Evolutionary conservation across 2,888 invertebrate species (phyloP).

Genomic region (Abscondita cerata): DNA sequence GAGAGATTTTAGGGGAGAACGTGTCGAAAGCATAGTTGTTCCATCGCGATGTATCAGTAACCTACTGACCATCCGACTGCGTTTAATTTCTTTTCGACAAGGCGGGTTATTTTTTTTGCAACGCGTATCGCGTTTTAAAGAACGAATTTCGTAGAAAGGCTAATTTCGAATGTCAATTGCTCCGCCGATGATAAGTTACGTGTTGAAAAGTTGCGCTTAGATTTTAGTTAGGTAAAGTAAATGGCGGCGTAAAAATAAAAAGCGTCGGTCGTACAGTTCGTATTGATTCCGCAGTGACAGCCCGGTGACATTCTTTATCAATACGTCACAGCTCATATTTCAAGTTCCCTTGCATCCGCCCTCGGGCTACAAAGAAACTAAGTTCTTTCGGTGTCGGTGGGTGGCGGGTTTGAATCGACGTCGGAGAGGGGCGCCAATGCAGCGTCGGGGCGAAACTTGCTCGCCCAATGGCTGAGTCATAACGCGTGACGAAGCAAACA

Average conservation of each 20-base stretch:
- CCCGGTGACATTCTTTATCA: conserved; percentile 74
- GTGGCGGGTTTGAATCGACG: conserved; percentile 46
- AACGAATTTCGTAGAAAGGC: not conserved
- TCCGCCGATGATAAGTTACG: not conserved
- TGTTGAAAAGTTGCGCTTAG: not conserved
- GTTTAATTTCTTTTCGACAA: conserved; percentile 24
- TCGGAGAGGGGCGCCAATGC: conserved; percentile 53
- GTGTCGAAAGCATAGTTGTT: conserved; percentile 38
- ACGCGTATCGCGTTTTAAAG: too few relatives aligned
- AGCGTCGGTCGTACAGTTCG: conserved; percentile 50
- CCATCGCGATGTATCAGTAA: conserved; percentile 46
- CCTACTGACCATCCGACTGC: conserved; percentile 47
- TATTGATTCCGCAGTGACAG: conserved; percentile 67
- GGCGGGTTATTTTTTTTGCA: too few relatives aligned
- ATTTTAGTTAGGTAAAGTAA: conserved; percentile 18
- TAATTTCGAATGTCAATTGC: not conserved
- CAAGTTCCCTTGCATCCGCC: conserved; percentile 61
- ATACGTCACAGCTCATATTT: conserved; percentile 64
- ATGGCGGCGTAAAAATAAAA: conserved; percentile 42
- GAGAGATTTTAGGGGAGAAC: conserved; percentile 27
- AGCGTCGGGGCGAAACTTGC: conserved; percentile 41
- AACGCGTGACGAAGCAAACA: conserved; percentile 59
- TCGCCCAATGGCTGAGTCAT: conserved; percentile 63
- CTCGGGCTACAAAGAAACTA: conserved; percentile 68
- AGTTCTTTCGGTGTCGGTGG: conserved; percentile 58